These are phyloP conservation scores for Pyrrhosoma nymphula DNA, from an alignment of 2,888 invertebrate species.

Conservation along the genomic window DNA sequence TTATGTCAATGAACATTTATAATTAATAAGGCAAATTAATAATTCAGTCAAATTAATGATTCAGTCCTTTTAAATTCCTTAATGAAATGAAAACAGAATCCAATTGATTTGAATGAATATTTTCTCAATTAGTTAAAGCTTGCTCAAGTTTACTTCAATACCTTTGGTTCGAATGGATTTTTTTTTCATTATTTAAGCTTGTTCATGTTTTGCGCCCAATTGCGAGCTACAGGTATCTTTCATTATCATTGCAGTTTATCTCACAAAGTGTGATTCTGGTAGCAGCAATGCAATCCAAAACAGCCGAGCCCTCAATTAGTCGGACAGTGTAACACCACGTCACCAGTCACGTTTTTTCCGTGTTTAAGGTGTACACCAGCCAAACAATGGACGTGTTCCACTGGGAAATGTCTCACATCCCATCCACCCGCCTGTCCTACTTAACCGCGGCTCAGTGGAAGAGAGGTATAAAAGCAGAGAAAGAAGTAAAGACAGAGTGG, in stretches of 20 bases:
- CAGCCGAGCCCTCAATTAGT: not conserved
- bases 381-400: constrained; percentile 39
- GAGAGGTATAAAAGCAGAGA: not conserved
- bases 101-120: too few species aligned
- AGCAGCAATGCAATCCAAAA: not conserved
- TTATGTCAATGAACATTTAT: too few species aligned
- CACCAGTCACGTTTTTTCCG: not conserved
- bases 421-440: constrained; percentile 8
- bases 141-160: too few species aligned
- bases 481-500: not conserved
- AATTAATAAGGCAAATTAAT: too few species aligned
- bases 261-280: not conserved
- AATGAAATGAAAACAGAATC: too few species aligned
- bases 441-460: not conserved
- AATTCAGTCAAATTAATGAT: too few species aligned
- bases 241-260: not conserved
- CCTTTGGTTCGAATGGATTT: too few species aligned
- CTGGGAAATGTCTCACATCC: constrained; percentile 44
- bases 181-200: too few species aligned
- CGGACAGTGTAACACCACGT: not conserved
- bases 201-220: too few species aligned
- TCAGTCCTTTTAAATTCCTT: too few species aligned
- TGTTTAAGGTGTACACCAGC: not conserved
- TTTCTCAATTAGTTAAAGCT: too few species aligned
- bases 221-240: not conserved